Evolutionary conservation across 2,113 vertebrate species (phyloP), one percentile per base, ranked within the genome.

Genomic region (Ceratotherium simum): DNA sequence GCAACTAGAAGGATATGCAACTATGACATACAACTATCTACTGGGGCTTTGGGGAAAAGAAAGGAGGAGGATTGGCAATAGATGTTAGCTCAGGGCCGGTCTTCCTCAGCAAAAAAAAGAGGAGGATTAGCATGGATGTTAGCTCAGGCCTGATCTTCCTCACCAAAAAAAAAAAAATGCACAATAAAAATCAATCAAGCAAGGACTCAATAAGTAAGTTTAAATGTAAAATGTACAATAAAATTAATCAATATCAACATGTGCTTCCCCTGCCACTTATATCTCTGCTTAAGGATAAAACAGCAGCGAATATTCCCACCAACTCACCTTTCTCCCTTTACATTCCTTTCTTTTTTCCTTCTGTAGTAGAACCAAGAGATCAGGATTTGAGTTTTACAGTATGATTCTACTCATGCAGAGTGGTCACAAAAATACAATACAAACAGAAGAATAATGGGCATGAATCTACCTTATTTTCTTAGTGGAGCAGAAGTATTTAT

Each of bases 261-360:
- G 31, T 76, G 27, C 8, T 82, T 82, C 58, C 48, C 25, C 36
- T 70, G 56, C 54, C 25, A 81, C 75, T 94, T 94, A 92, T 51
- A 67, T 81, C 46, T 97, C 51, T 73, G n/a, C 82, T 58, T 84
- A 92, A 80, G 51, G 64, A 92, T 48, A 79, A 97, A 92, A 72
- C 0, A 91, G 70, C 16, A 69, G 42, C 58, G 90, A 58, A 58
- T 90, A 78, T 56, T 65, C 92, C 33, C 21, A 78, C 36, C n/a
- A 94, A 90, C 25, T 54, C 23, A 33, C 17, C 18, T 81, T 69
- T 90, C 21, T 79, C 23, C 3, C 2, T n/a, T 80, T n/a, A 10
- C 33, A 51, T 94, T 75, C 18, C 58, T 92, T 73, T 69, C 36
- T 36, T 51, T 51, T 48, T 42, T 88, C 36, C 29, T 90, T 91